phyloP scores from a whole-genome alignment of 1,140 invertebrate species.

The Lysiphlebus fabarum region DNA sequence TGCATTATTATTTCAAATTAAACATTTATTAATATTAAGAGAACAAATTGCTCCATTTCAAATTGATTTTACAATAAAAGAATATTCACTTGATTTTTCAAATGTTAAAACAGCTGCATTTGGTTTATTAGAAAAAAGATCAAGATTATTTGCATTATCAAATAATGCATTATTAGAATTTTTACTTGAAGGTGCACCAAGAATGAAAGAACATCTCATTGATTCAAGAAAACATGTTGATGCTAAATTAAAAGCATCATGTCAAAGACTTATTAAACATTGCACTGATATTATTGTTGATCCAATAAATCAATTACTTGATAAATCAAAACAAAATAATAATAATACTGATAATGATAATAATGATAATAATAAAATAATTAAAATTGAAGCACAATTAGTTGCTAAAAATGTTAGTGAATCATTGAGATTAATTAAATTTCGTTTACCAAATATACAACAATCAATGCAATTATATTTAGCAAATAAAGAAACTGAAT shows the following conservation, averaged over 20 bases:
- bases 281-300: constrained; percentile 73
- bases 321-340: background rate
- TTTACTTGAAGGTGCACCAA: constrained; percentile 83
- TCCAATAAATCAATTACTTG: constrained; percentile 69
- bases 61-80: constrained; percentile 90
- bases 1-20: constrained; percentile 94
- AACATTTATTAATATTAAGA: constrained; percentile 92
- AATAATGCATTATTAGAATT: constrained; percentile 93
- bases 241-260: constrained; percentile 84
- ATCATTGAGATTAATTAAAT: constrained; percentile 71
- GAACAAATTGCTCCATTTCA: constrained; percentile 99
- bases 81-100: constrained; percentile 89
- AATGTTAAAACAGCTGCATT: constrained; percentile 84
- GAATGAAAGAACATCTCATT: constrained; percentile 86
- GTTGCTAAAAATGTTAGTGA: constrained; percentile 56
- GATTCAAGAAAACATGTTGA: constrained; percentile 96
- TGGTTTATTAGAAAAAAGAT: constrained; percentile 80
- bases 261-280: constrained; percentile 85
- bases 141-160: constrained; percentile 81
- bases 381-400: constrained; percentile 35
- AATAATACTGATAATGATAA: constrained; percentile 61
- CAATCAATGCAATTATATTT: constrained; percentile 90
- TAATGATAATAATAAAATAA: constrained; percentile 42
- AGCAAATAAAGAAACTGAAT: constrained; percentile 94
- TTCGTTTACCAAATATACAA: constrained; percentile 75